Base-by-base conservation (phyloP, 2,888 invertebrate genomes). In the Sclerodermus sp. region DNA sequence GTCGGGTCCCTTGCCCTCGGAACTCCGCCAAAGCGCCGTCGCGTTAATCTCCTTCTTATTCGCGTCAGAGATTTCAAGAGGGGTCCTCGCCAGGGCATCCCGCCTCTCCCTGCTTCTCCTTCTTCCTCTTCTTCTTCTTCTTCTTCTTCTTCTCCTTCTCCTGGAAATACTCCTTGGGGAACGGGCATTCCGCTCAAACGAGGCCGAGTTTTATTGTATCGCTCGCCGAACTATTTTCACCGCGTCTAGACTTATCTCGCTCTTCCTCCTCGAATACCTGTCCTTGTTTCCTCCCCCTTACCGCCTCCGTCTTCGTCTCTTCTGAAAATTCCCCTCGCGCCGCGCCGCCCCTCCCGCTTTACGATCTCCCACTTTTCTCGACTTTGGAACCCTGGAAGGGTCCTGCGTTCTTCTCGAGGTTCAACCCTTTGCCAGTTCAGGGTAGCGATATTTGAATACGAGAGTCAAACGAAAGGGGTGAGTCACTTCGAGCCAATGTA, bases 41-140 rank as follows among this genome's bases (percentile, higher is more conserved):
- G 57, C 58, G 66, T 66, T 67, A 66, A 61, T 63, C 61, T 55
- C 57, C 49, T 53, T 64, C 64, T 58, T 61, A 57, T 54, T 57
- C 17, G 34, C 31, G 31, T 9, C 34, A 41, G 40, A 41, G 40
- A 39, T 46, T 30, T 32, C 31, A n/a, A n/a, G 13, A 18, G 23
- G 23, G 23, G 3, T 23, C 13, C 23, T 23, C 14, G 23, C 23
- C 37, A 8, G 8, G 4, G 5, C 13, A 14, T 14, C 34, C 13
- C 34, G 12, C 34, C 12, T 12, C 10, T 38, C 15, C 29, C 31
- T 38, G 10, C 30, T 17, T 16, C 18, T 14, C 15, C 5, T 14
- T 16, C 23, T 12, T n/a, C 18, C 37, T 13, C 37, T 36, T 37
- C 37, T 29, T 17, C 23, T 29, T 17, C 23, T 12, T 37, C 36